phyloP scores from a whole-genome alignment of 2,797 vertebrate genomes.

The Lepidocolaptes lacrymiger region DNA sequence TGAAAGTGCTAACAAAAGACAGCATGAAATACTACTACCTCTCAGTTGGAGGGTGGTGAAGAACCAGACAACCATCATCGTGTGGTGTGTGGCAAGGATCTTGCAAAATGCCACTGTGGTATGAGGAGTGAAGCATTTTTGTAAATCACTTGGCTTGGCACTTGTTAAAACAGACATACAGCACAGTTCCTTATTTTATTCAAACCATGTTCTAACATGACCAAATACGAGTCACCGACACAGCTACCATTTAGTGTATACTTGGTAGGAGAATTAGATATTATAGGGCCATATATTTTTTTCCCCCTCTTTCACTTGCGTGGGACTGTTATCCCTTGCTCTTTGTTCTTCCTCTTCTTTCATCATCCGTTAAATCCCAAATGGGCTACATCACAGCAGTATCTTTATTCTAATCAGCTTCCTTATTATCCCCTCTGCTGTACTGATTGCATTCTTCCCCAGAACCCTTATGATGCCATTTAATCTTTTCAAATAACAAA shows the following conservation, averaged over 20 bases:
- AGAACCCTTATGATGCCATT: not conserved
- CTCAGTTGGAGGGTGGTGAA: not conserved
- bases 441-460: slow-evolving; percentile 5
- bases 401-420: slow-evolving; percentile 39
- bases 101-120: not conserved
- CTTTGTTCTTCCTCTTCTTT: slow-evolving; percentile 54
- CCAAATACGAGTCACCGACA: not conserved
- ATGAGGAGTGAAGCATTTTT: not conserved
- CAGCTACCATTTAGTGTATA: not conserved
- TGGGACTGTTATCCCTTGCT: not conserved
- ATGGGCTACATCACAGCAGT: not conserved
- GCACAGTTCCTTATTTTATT: not conserved
- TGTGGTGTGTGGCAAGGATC: not conserved
- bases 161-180: slow-evolving; percentile 3
- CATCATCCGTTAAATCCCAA: slow-evolving; percentile 2
- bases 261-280: slow-evolving; percentile 1
- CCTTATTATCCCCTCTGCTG: not conserved
- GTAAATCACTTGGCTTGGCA: slow-evolving; percentile 1
- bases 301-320: not conserved
- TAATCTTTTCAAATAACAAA: slow-evolving; percentile 39
- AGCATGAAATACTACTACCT: not conserved
- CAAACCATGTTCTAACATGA: not conserved
- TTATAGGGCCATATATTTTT: not conserved
- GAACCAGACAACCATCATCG: not conserved
- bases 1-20: not conserved